These are phyloP conservation scores for Adelphocoris suturalis DNA, from an alignment of 2,888 invertebrate species.

Conservation along the genomic window DNA sequence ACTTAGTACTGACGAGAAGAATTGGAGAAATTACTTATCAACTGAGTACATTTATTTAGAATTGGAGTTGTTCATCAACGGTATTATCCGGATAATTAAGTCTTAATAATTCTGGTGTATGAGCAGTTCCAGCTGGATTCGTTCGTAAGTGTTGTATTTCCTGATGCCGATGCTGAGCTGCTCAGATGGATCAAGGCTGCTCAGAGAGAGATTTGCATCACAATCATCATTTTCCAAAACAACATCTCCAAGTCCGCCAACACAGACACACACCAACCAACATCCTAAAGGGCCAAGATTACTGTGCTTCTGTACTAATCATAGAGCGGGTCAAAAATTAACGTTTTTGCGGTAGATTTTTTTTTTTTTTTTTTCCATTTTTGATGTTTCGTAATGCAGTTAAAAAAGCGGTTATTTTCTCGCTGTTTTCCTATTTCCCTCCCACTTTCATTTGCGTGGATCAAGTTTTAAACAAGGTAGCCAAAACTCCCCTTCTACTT, in stretches of 20 bases:
- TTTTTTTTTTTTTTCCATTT: neutral
- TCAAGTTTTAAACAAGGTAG: neutral
- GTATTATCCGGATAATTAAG: too few species aligned
- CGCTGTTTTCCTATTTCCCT: neutral
- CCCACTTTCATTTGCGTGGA: neutral
- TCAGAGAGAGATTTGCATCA: constrained; percentile 60
- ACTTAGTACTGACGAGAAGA: too few species aligned
- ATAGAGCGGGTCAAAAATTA: constrained; percentile 2
- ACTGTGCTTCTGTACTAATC: constrained; percentile 48
- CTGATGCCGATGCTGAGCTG: constrained; percentile 72
- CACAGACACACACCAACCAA: constrained; percentile 59
- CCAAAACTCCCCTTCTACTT: neutral
- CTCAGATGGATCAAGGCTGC: constrained; percentile 73
- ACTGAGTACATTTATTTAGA: too few species aligned
- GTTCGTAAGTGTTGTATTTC: constrained; percentile 21
- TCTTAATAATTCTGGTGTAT: neutral
- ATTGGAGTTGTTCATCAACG: too few species aligned
- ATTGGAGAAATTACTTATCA: too few species aligned
- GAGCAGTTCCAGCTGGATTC: constrained; percentile 8
- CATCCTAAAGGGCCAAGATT: constrained; percentile 61
- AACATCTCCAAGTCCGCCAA: constrained; percentile 53
- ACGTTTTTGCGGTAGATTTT: neutral
- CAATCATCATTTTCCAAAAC: constrained; percentile 47
- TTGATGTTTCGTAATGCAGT: neutral
- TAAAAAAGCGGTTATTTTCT: neutral